Percentiles rank a stretch among this genome's conserved stretches.
Conservation (phyloP, 2,797 vertebrate species). For the Thalassophryne amazonica region DNA sequence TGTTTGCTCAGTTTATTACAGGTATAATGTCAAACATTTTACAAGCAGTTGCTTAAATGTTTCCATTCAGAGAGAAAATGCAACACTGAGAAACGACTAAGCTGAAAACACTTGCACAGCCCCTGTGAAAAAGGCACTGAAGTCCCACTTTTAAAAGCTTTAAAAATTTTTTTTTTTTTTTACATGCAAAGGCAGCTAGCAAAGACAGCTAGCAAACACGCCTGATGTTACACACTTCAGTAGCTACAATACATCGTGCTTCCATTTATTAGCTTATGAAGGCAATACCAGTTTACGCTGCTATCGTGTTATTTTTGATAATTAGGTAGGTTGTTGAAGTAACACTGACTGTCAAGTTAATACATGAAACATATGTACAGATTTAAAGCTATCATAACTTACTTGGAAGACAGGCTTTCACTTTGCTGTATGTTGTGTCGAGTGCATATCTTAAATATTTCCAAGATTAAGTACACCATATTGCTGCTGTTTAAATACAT, state of each 20-base stretch:
- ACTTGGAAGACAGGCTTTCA: constrained; percentile 48
- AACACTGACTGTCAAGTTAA: constrained; percentile 56
- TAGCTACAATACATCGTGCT: constrained; percentile 65
- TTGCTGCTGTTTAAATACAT: constrained; percentile 79
- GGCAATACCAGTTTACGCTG: constrained; percentile 46
- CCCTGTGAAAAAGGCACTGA: constrained; percentile 65
- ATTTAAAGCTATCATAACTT: constrained; percentile 61
- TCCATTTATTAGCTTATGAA: constrained; percentile 54
- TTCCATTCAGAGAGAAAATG: constrained; percentile 66
- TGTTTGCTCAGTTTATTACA: constrained; percentile 79
- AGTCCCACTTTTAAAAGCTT: constrained; percentile 50
- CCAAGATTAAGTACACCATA: constrained; percentile 82
- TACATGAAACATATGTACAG: constrained; percentile 56
- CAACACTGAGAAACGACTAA: constrained; percentile 68
- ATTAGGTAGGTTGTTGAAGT: constrained; percentile 33
- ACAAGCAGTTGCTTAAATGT: constrained; percentile 74
- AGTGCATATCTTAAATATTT: constrained; percentile 78
- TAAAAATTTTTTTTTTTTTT: constrained; percentile 31
- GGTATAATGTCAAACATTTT: constrained; percentile 78
- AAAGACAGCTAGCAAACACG: constrained; percentile 62
- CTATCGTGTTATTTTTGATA: constrained; percentile 48
- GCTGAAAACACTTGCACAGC: constrained; percentile 62
- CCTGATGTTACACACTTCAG: constrained; percentile 69
- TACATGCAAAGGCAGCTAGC: constrained; percentile 68
- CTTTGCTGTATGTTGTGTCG: constrained; percentile 59